Conservation (phyloP, 2,888 invertebrate genomes). For the Sipha maydis region DNA sequence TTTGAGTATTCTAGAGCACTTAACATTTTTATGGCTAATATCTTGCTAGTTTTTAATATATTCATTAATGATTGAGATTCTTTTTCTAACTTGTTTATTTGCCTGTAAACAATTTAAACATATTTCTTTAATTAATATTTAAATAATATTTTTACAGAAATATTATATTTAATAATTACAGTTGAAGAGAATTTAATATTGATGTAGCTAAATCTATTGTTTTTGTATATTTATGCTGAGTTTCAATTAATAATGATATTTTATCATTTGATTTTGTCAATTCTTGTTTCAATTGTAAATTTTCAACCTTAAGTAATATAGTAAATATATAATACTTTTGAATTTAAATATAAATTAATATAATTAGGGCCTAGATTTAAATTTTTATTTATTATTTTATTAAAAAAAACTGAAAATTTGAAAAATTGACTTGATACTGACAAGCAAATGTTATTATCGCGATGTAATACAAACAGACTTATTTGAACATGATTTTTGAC, state of each 20-base stretch:
- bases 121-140: background rate
- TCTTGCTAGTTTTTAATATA: background rate
- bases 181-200: background rate
- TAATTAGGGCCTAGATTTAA: no score
- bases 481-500: no score
- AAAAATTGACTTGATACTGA: no score
- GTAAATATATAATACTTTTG: background rate
- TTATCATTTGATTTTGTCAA: conserved; percentile 3
- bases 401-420: no score
- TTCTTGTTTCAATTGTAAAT: conserved; percentile 18
- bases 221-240: background rate
- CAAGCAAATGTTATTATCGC: no score
- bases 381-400: no score
- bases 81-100: background rate
- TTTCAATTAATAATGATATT: background rate
- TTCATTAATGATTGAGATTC: background rate
- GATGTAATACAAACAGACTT: no score
- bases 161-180: background rate
- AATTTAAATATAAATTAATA: background rate
- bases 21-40: background rate
- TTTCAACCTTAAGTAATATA: background rate
- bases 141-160: background rate
- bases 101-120: background rate
- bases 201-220: background rate
- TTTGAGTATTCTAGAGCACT: conserved; percentile 11